A percentile compares a stretch with the other conserved stretches of the same genome.
Conservation (phyloP, 1,140 invertebrate genomes). For the Panulirus ornatus region DNA sequence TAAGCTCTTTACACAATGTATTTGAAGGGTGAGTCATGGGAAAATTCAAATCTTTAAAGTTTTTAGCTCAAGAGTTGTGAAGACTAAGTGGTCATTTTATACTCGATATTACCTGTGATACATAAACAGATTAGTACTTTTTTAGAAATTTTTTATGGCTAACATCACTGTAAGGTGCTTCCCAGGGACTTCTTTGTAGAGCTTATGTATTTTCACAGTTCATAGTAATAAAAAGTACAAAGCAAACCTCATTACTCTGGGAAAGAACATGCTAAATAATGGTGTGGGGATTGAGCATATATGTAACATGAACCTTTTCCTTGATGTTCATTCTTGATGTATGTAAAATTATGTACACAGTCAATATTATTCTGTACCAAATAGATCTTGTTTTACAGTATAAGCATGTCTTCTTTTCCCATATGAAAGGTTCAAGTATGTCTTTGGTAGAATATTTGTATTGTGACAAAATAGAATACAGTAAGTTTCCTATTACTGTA, state of each 20-base stretch:
- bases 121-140: not conserved
- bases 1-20: not conserved
- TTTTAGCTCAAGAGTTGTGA: not conserved
- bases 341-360: slow-evolving; percentile 73
- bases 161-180: slow-evolving; percentile 1
- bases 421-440: not conserved
- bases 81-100: not conserved
- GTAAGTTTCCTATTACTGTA: not conserved
- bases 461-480: not conserved
- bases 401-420: not conserved
- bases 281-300: slow-evolving; percentile 45
- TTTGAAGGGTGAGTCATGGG: not conserved
- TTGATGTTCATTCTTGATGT: slow-evolving; percentile 69
- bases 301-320: slow-evolving; percentile 61
- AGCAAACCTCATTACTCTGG: slow-evolving; percentile 47
- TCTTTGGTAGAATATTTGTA: not conserved
- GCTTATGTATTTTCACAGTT: slow-evolving; percentile 36
- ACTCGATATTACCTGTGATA: not conserved
- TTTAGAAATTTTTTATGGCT: not conserved
- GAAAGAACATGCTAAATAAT: slow-evolving; percentile 55
- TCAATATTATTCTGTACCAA: slow-evolving; percentile 73
- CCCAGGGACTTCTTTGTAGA: slow-evolving; percentile 10
- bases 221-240: slow-evolving; percentile 61
- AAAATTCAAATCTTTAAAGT: not conserved
- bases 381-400: slow-evolving; percentile 71